Conservation (phyloP, 2,113 vertebrate species). For the Eurypyga helias region DNA sequence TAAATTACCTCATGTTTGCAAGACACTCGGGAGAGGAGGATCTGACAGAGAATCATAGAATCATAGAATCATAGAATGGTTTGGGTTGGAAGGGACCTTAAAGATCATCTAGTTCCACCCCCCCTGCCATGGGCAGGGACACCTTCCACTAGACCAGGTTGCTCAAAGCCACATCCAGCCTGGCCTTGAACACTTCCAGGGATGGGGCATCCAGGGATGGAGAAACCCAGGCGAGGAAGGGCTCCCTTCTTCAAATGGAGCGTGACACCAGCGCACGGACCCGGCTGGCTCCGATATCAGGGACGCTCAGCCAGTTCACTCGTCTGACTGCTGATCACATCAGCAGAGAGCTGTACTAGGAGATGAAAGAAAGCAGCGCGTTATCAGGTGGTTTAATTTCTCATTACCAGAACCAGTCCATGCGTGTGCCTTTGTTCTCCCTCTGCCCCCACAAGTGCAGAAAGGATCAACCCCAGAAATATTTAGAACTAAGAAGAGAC, state of each 20-base stretch:
- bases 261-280: fast-evolving
- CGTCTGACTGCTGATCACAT: background rate
- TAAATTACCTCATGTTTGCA: fast-evolving
- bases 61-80: too few relatives aligned
- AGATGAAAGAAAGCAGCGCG: background rate
- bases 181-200: too few relatives aligned
- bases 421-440: background rate
- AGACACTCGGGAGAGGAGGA: background rate
- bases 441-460: background rate
- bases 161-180: too few relatives aligned
- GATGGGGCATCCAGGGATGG: too few relatives aligned
- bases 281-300: background rate
- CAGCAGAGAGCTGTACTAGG: background rate
- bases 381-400: conserved; percentile 25
- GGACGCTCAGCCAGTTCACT: background rate
- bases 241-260: background rate
- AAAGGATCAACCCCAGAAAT: background rate
- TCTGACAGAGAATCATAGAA: too few relatives aligned
- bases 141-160: too few relatives aligned
- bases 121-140: too few relatives aligned
- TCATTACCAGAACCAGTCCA: background rate
- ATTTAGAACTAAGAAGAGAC: conserved; percentile 1
- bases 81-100: too few relatives aligned
- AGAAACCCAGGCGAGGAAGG: background rate
- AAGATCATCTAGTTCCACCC: too few relatives aligned